phyloP scores from a whole-genome alignment of 2,888 invertebrate genomes.

The Phaedon cochleariae region DNA sequence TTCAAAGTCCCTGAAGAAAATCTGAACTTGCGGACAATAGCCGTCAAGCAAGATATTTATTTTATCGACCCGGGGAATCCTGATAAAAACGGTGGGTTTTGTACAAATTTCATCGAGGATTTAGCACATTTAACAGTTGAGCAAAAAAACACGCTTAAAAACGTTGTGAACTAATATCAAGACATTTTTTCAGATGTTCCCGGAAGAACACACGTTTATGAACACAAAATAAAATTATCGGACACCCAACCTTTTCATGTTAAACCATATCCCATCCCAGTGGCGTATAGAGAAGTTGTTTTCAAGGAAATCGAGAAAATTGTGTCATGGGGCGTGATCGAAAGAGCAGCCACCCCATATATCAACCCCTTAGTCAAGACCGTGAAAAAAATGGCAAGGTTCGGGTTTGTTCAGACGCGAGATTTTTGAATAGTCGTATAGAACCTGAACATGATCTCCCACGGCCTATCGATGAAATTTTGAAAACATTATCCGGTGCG shows the following conservation, averaged over 20 bases:
- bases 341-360: background rate
- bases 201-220: background rate
- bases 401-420: slow-evolving; percentile 19
- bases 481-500: background rate
- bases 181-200: background rate
- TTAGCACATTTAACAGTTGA: background rate
- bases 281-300: background rate
- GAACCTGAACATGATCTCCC: slow-evolving; percentile 24
- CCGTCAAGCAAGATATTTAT: background rate
- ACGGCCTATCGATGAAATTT: slow-evolving; percentile 28
- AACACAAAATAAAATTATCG: background rate
- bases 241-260: background rate
- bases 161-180: background rate
- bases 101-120: background rate
- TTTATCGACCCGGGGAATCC: background rate
- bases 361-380: slow-evolving; percentile 6
- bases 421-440: slow-evolving; percentile 19
- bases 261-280: too few relatives aligned
- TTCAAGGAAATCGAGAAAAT: background rate
- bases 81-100: background rate
- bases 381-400: background rate
- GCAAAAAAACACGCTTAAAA: background rate
- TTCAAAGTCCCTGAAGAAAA: background rate
- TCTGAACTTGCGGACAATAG: background rate
- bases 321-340: slow-evolving; percentile 2